Base-by-base conservation (phyloP, 2,797 vertebrate genomes). In the Malacoctenus gilli region DNA sequence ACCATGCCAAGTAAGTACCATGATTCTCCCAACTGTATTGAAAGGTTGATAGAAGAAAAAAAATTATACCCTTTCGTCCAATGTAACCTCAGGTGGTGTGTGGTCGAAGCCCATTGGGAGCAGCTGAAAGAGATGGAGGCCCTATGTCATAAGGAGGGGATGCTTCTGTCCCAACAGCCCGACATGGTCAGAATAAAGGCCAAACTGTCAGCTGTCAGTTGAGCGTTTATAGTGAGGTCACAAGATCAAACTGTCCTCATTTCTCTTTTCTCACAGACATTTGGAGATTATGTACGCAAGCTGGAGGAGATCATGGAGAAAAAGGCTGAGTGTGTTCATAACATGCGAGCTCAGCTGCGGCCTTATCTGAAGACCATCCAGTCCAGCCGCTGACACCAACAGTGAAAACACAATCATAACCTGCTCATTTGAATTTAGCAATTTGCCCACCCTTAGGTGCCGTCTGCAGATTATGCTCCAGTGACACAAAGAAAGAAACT, bases 111-210 rank as follows among this genome's bases (percentile, higher is more conserved):
- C 63, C 93, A 95, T 36, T 88, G 18, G 75, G 85, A 94, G 75
- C 93, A 95, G 72, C 82, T 93, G 47, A 82, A 93, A 58, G 91
- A 95, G 77, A 93, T 95, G 93, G 87, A 93, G 7, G 74, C 80
- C 48, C 70, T 97, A 64, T 89, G 84, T 64, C 80, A 71, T 42
- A 87, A 88, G 75, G 95, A 95, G 25, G 90, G 92, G 65, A 82
- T 63, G 2, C 84, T 96, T 78, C 85, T 95, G 30, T 88, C 76
- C 54, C 91, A 90, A 55, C 85, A 94, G 56, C 78, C 88, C 59
- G 79, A 85, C 41, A 88, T 81, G 67, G 95, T 97, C 72, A 91
- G 92, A 84, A 50, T 30, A 38, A 39, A 41, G n/a, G n/a, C n/a
- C n/a, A n/a, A n/a, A n/a, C 32, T 19, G 15, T 32, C 7, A 7